A percentile compares a stretch with the other conserved stretches of the same genome.
Conservation (phyloP, 1,140 invertebrate genomes). For the Drosophila virilis region DNA sequence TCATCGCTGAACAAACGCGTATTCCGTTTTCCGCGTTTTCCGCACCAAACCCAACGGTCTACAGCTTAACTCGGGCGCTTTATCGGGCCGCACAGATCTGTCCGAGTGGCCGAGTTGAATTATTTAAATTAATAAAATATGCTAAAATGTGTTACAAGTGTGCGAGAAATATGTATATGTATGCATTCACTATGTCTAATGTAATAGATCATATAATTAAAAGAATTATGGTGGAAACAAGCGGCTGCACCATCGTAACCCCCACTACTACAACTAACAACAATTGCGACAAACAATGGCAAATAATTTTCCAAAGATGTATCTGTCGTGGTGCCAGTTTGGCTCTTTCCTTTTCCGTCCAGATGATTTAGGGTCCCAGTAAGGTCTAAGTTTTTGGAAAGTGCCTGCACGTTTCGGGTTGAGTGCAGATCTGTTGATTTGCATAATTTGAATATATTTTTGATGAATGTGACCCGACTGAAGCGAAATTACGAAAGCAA, state of each 20-base stretch:
- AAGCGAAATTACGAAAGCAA: constrained; percentile 34
- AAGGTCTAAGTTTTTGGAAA: constrained; percentile 58
- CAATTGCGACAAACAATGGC: constrained; percentile 71
- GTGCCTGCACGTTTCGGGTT: constrained; percentile 52
- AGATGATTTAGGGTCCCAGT: constrained; percentile 69
- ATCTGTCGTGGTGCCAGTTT: constrained; percentile 10
- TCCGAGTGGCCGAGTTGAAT: constrained; percentile 61
- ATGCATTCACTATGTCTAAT: constrained; percentile 37
- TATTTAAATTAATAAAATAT: constrained; percentile 83
- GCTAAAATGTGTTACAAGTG: constrained; percentile 83
- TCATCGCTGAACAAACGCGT: constrained; percentile 67
- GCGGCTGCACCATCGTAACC: constrained; percentile 15
- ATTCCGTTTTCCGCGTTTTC: constrained; percentile 19
- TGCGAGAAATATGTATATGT: constrained; percentile 64
- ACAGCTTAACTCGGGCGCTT: constrained; percentile 6
- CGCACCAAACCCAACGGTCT: not conserved
- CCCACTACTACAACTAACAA: constrained; percentile 22
- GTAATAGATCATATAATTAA: constrained; percentile 83
- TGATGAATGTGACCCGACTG: constrained; percentile 47
- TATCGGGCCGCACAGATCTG: constrained; percentile 62
- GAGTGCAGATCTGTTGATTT: constrained; percentile 54
- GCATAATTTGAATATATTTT: constrained; percentile 66
- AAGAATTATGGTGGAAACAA: constrained; percentile 80
- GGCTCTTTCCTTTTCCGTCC: constrained; percentile 54
- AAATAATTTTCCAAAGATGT: constrained; percentile 71